A percentile compares a stretch with the other conserved stretches of the same genome.
These are phyloP conservation scores for Drosophila planitibia DNA, from an alignment of 2,888 invertebrate genomes.

Conservation along the genomic window DNA sequence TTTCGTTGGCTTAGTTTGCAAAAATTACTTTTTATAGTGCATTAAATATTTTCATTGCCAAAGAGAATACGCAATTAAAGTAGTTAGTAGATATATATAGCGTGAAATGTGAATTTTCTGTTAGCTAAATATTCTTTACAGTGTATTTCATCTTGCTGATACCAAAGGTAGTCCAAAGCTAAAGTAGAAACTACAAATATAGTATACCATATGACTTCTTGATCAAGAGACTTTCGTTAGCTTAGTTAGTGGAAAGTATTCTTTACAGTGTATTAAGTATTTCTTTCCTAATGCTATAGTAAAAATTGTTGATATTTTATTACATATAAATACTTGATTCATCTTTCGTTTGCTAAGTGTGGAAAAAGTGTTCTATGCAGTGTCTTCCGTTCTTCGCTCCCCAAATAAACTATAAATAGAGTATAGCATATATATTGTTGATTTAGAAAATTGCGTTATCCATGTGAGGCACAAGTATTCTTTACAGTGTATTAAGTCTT, in stretches of 20 bases:
- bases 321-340: neutral
- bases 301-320: accelerated
- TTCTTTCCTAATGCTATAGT: neutral
- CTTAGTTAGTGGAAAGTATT: neutral
- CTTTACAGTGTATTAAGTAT: neutral
- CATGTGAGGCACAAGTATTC: neutral
- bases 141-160: neutral
- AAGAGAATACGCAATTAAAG: neutral
- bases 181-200: neutral
- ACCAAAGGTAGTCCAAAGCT: neutral
- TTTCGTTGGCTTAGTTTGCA: neutral
- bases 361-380: no score
- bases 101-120: neutral
- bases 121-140: neutral
- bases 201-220: neutral
- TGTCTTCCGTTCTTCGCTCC: neutral
- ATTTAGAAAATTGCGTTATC: neutral
- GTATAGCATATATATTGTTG: neutral
- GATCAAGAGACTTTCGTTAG: neutral
- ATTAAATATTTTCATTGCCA: neutral
- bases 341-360: neutral
- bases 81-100: neutral
- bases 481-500: slow-evolving; percentile 4
- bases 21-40: neutral
- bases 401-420: neutral